Conservation (phyloP, 2,888 invertebrate species). For the Leptopilina myrica region DNA sequence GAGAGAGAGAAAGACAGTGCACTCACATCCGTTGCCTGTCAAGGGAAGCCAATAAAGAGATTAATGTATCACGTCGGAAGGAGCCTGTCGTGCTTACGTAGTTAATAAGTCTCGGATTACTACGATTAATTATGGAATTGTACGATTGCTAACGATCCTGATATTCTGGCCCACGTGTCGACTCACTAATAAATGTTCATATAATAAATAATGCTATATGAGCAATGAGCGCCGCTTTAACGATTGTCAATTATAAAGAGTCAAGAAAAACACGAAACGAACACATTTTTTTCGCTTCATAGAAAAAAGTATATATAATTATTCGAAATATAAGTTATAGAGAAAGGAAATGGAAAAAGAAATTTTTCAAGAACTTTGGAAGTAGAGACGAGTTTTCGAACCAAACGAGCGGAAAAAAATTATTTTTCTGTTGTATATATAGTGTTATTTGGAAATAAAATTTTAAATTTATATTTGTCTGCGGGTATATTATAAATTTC, state of each 20-base stretch:
- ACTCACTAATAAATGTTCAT: slow-evolving; percentile 33
- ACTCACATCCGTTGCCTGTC: slow-evolving; percentile 38
- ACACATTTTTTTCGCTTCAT: not conserved
- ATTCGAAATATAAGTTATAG: not conserved
- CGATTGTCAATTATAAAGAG: slow-evolving; percentile 36
- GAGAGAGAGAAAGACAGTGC: slow-evolving; percentile 18
- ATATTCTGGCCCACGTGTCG: slow-evolving; percentile 44
- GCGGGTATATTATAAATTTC: too few species aligned
- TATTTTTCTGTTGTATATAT: too few species aligned
- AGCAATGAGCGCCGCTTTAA: slow-evolving; percentile 24
- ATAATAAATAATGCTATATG: not conserved
- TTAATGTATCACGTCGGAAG: slow-evolving; percentile 43
- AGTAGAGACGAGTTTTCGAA: too few species aligned
- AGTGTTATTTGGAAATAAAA: too few species aligned
- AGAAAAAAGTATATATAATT: not conserved
- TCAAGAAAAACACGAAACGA: slow-evolving; percentile 18
- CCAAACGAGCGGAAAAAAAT: too few species aligned
- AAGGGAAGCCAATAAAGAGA: slow-evolving; percentile 37
- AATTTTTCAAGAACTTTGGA: not conserved
- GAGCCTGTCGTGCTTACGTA: slow-evolving; percentile 39
- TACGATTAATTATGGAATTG: slow-evolving; percentile 52
- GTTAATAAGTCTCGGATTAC: slow-evolving; percentile 57
- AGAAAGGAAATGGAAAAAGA: not conserved
- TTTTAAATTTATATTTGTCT: too few species aligned
- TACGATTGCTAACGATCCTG: slow-evolving; percentile 49